Conservation (phyloP, 2,113 vertebrate genomes). For the Chlorodrepanis virens region DNA sequence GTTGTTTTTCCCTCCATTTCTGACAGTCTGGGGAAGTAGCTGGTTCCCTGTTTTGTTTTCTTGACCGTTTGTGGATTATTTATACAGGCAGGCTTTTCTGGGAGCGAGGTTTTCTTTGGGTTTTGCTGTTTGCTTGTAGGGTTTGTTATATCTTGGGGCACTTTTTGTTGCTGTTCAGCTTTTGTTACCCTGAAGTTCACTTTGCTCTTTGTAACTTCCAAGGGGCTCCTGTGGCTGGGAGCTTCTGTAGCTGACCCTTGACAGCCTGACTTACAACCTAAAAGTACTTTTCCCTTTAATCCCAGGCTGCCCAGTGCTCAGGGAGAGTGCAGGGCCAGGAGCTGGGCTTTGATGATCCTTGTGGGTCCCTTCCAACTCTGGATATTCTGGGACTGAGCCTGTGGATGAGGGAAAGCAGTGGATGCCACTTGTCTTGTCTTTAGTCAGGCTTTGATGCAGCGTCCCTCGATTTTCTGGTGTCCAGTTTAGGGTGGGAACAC, state of each 20-base stretch:
- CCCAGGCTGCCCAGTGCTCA: not conserved
- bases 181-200: not conserved
- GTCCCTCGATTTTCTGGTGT: not conserved
- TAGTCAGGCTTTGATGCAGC: not conserved
- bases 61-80: not conserved
- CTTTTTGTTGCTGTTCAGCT: not conserved
- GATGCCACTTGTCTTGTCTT: not conserved
- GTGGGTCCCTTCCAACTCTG: not conserved
- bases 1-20: not conserved
- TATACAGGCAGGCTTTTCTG: not conserved
- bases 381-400: not conserved
- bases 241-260: not conserved
- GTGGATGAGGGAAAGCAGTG: not conserved
- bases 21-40: not conserved
- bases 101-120: not conserved
- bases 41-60: not conserved
- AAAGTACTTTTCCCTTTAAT: not conserved
- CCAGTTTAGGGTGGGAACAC: not conserved
- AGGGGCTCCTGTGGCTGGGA: not conserved
- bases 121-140: not conserved
- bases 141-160: not conserved
- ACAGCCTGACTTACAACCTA: not conserved
- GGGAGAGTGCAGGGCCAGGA: not conserved
- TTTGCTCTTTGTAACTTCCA: not conserved
- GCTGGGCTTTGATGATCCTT: accelerated